Percentiles rank a stretch among this genome's conserved stretches.
Conservation (phyloP, 2,888 invertebrate genomes). For the Mayetiola destructor region DNA sequence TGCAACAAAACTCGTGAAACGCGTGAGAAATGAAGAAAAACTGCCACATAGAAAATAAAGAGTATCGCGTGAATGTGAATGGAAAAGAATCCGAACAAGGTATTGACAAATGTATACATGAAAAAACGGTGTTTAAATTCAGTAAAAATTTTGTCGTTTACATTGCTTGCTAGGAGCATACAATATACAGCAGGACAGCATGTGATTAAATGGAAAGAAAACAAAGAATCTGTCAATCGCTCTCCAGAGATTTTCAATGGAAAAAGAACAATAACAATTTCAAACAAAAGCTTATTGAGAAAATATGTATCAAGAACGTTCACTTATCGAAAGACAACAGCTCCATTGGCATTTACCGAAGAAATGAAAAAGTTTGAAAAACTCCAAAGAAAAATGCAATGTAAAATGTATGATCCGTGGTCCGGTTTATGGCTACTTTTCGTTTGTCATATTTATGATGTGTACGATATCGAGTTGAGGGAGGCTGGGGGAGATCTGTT, state of each 20-base stretch:
- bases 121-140: no score
- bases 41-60: conserved; percentile 8
- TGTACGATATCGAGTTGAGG: no score
- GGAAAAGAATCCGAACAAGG: conserved; percentile 6
- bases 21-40: conserved; percentile 1
- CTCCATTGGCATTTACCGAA: no score
- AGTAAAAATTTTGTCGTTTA: no score
- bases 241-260: conserved; percentile 10
- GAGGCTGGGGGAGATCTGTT: no score
- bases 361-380: neutral
- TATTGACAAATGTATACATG: no score
- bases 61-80: conserved; percentile 7
- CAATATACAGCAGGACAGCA: no score
- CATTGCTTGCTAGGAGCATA: no score
- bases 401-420: no score
- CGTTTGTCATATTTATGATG: no score
- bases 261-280: conserved; percentile 4
- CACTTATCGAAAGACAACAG: no score
- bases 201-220: conserved; percentile 1
- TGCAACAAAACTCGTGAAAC: neutral
- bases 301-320: neutral
- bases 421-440: no score
- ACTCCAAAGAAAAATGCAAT: neutral
- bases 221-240: conserved; percentile 9
- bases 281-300: conserved; percentile 6